Evolutionary conservation across 2,113 vertebrate genomes (phyloP).

Genomic region (Myiagra hebetior): DNA sequence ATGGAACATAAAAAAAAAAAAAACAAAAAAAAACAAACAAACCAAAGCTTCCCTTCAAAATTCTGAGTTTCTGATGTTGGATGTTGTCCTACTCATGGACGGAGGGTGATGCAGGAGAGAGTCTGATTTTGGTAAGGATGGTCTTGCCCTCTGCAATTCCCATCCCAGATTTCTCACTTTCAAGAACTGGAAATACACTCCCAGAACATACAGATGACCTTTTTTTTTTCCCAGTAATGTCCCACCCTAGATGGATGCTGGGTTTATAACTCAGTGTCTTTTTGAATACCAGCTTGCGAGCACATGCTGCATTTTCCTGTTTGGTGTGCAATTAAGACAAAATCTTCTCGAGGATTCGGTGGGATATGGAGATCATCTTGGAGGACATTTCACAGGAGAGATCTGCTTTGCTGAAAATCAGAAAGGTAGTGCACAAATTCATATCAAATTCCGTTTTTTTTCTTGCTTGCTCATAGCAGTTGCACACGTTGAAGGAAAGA

Average conservation of each 20-base stretch:
- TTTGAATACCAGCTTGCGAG: not conserved
- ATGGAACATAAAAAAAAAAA: not conserved
- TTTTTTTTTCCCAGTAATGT: not conserved
- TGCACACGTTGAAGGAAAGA: not conserved
- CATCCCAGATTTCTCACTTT: not conserved
- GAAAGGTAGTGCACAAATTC: not conserved
- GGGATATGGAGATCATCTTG: not conserved
- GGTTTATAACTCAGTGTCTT: not conserved
- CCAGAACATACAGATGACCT: not conserved
- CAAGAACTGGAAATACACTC: not conserved
- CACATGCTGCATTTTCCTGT: not conserved
- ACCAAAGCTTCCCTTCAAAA: not conserved
- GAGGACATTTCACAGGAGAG: not conserved
- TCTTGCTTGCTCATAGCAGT: not conserved
- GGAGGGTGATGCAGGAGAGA: not conserved
- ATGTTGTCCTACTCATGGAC: not conserved
- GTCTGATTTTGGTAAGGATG: not conserved
- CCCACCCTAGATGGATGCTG: not conserved
- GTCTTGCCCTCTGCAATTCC: not conserved
- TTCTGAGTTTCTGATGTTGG: not conserved
- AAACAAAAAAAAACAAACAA: too few relatives aligned
- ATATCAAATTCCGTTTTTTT: not conserved
- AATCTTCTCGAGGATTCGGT: not conserved
- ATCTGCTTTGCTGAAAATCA: not conserved
- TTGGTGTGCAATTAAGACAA: not conserved